phyloP scores from a whole-genome alignment of 2,888 invertebrate species.

The Eupithecia inturbata region DNA sequence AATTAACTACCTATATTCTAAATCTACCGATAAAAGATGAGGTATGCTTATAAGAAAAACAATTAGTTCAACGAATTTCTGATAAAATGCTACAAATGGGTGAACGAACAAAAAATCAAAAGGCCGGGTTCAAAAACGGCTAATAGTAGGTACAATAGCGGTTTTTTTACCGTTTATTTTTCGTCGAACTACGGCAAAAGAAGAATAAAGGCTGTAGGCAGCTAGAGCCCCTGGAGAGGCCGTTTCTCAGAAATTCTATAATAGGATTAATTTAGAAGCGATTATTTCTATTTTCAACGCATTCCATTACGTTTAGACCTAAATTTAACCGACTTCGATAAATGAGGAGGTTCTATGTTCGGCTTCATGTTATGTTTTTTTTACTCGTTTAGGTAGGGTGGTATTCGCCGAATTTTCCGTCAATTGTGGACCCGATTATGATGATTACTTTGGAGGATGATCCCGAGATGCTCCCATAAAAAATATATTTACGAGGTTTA shows the following conservation, averaged over 20 bases:
- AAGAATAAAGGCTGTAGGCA: neutral
- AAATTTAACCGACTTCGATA: neutral
- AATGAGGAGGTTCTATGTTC: neutral
- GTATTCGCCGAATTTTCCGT: neutral
- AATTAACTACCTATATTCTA: neutral
- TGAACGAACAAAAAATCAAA: neutral
- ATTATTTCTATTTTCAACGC: slow-evolving; percentile 10
- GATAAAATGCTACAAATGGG: neutral
- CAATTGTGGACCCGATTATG: neutral
- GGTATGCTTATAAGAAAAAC: neutral
- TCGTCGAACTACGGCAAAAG: neutral
- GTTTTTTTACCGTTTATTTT: neutral
- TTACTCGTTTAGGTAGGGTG: too few relatives aligned
- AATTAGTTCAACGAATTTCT: neutral
- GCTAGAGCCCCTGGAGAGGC: neutral
- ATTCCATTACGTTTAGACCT: neutral
- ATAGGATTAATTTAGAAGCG: slow-evolving; percentile 14
- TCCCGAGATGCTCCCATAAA: too few relatives aligned
- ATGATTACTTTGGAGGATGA: neutral
- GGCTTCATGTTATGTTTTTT: neutral
- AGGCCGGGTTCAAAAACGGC: neutral
- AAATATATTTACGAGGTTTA: neutral
- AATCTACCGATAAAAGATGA: neutral
- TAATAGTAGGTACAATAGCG: neutral
- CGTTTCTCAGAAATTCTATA: slow-evolving; percentile 1